Conservation (phyloP, 2,113 vertebrate genomes). For the Halcyon malimbica region DNA sequence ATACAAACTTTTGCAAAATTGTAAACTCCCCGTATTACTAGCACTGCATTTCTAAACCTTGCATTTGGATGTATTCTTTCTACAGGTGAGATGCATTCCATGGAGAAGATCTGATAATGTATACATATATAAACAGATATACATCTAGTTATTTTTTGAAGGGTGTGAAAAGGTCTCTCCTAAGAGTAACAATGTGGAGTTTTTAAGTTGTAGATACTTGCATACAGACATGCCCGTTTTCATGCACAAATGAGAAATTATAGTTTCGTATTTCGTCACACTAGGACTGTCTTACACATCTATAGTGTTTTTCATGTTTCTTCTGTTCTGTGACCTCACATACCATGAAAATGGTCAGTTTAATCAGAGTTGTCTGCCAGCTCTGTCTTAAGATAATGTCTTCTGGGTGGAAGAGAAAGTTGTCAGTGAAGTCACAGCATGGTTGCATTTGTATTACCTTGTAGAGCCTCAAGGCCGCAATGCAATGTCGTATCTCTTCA, state of each 20-base stretch:
- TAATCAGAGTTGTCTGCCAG: not conserved
- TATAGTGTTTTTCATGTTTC: not conserved
- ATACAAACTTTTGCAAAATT: not conserved
- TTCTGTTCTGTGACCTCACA: not conserved
- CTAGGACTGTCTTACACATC: not conserved
- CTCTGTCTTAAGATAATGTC: not conserved
- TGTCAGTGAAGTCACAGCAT: not conserved
- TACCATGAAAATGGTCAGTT: not conserved
- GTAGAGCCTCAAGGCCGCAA: not conserved
- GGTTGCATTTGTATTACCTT: not conserved
- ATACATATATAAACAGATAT: not conserved
- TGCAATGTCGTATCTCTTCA: not conserved
- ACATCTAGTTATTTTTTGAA: not conserved
- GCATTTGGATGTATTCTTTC: not conserved
- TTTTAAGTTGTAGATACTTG: not conserved
- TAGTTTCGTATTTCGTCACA: not conserved
- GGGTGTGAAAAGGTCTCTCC: not conserved
- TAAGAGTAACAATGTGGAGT: not conserved
- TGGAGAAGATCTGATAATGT: not conserved
- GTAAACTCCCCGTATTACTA: not conserved
- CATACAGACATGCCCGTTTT: not conserved
- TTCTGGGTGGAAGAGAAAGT: not conserved
- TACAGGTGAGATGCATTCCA: not conserved
- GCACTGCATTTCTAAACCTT: not conserved
- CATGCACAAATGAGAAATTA: not conserved